Conservation (phyloP, 2,888 invertebrate genomes). For the Tanypteryx hageni region DNA sequence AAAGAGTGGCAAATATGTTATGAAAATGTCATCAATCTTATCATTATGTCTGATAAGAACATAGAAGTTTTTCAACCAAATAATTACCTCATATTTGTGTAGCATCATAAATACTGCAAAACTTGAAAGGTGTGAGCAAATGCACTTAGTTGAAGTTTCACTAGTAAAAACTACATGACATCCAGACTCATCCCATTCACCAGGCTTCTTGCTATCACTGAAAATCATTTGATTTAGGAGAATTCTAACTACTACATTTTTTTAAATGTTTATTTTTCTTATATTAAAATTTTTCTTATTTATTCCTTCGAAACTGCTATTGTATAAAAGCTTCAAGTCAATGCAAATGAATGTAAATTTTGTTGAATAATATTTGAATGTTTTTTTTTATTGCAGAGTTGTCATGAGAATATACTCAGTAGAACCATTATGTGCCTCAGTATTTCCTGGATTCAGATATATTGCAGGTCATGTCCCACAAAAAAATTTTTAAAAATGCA, state of each 20-base stretch:
- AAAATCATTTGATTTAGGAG: too few relatives aligned
- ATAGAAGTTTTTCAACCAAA: neutral
- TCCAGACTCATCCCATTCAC: slow-evolving; percentile 70
- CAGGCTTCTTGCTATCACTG: slow-evolving; percentile 61
- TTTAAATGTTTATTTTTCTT: too few relatives aligned
- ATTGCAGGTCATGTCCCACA: too few relatives aligned
- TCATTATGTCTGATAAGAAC: neutral
- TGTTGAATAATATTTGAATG: too few relatives aligned
- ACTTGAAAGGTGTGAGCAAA: slow-evolving; percentile 73
- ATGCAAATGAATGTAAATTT: too few relatives aligned
- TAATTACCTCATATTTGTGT: slow-evolving; percentile 71
- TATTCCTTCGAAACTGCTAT: neutral
- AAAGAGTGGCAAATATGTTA: neutral
- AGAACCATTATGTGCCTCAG: too few relatives aligned
- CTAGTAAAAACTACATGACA: slow-evolving; percentile 71
- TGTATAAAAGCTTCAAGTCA: neutral
- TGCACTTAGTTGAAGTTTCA: slow-evolving; percentile 72
- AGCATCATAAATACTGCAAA: slow-evolving; percentile 74
- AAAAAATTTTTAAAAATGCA: too few relatives aligned
- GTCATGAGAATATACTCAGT: too few relatives aligned
- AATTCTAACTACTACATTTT: too few relatives aligned
- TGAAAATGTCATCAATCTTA: too few relatives aligned
- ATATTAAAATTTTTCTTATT: neutral
- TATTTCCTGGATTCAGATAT: too few relatives aligned
- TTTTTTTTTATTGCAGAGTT: too few relatives aligned